These are phyloP conservation scores for Phrixothrix hirtus DNA, from an alignment of 2,888 invertebrate genomes.

Conservation along the genomic window DNA sequence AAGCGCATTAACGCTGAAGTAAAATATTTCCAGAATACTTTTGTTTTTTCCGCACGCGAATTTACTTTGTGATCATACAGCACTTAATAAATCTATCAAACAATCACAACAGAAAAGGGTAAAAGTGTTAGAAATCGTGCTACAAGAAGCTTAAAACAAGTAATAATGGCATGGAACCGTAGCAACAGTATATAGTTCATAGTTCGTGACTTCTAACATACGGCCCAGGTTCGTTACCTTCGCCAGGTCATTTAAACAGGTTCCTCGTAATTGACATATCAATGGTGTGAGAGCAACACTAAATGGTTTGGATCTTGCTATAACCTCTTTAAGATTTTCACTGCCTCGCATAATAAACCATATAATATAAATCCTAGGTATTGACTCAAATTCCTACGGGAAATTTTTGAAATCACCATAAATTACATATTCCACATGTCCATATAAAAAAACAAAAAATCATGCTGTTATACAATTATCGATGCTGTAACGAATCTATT, in stretches of 20 bases:
- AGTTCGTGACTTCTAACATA: slow-evolving; percentile 43
- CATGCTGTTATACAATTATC: slow-evolving; percentile 6
- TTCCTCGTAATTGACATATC: slow-evolving; percentile 51
- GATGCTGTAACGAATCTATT: slow-evolving; percentile 9
- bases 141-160: slow-evolving; percentile 29
- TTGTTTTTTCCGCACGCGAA: slow-evolving; percentile 3
- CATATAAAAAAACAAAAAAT: slow-evolving; percentile 5
- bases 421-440: slow-evolving; percentile 1
- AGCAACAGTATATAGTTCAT: slow-evolving; percentile 40
- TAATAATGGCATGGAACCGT: slow-evolving; percentile 27
- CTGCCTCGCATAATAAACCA: slow-evolving; percentile 16
- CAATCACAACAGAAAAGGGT: slow-evolving; percentile 13
- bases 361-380: slow-evolving; percentile 6
- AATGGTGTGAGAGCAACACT: slow-evolving; percentile 46
- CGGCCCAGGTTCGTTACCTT: slow-evolving; percentile 40
- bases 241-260: slow-evolving; percentile 46
- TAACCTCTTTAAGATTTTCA: slow-evolving; percentile 30
- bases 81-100: slow-evolving; percentile 17
- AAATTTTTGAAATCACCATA: slow-evolving; percentile 6
- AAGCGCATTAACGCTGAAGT: not conserved
- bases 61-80: slow-evolving; percentile 12
- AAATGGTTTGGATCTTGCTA: slow-evolving; percentile 41
- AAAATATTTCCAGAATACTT: not conserved
- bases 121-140: slow-evolving; percentile 31
- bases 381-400: slow-evolving; percentile 3